Base-by-base conservation (phyloP, 2,113 vertebrate species). In the Cettia cetti region DNA sequence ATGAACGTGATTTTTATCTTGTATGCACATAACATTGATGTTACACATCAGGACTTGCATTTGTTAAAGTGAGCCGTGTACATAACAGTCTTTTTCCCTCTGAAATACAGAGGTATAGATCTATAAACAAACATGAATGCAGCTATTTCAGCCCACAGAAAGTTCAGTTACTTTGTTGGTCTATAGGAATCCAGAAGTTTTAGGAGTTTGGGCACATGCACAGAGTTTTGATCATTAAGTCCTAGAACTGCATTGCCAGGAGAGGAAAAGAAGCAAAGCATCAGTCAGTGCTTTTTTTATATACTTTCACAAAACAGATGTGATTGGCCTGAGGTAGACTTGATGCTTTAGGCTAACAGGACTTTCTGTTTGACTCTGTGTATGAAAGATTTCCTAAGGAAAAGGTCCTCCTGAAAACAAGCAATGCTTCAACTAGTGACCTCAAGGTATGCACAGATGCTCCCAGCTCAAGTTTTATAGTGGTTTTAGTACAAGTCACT, bases 11-110 rank as follows among this genome's bases (percentile, higher is more conserved):
- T 65, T 70, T 86, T 66, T 87, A 9, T 70, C 22, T 75, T 50
- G 33, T 0, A 9, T 8, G 15, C 16, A n/a, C 6, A 17, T 13
- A 76, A 27, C 0, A 0, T 2, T 37, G 13, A 27, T 23, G 3
- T 39, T 54, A 30, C 8, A 13, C 44, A 39, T 39, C 16, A 39
- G 27, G 19, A 35, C 21, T 39, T 44, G 6, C 11, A 2, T 47
- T 68, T 75, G 26, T 11, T 78, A 64, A 37, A 74, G 23, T 0
- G 0, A 65, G 40, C 1, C 1, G 0, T 6, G 21, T 18, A 21
- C 6, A 7, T 26, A 53, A 57, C 0, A 1, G 70, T 33, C 0
- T 61, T 86, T 53, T 6, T 3, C 31, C 7, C 6, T 45, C 12
- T 45, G 37, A 78, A 20, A 50, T 47, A 37, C 1, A 9, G 11